Evolutionary conservation across 2,888 invertebrate genomes (phyloP), one percentile per base, ranked within the genome.

Genomic region (Dolichomitus sp.): DNA sequence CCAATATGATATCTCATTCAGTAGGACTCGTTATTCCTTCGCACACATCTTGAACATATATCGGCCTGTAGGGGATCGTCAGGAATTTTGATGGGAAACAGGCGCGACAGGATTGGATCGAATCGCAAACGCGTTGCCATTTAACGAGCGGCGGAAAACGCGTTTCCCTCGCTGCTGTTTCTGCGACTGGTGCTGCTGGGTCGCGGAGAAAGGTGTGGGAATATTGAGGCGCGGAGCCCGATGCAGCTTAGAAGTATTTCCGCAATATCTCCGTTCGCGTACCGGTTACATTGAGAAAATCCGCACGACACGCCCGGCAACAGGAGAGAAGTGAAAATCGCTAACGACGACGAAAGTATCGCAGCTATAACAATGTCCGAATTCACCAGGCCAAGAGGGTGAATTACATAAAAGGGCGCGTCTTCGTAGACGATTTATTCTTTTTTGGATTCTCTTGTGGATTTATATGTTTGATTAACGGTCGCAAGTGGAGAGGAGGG

Each of bases 121-220:
- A 30, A 45, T 17, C 70, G 70, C 19, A 30, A 59, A 42, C 70
- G 48, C 54, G 68, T 78, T 59, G 77, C 52, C 80, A 57, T 70
- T 77, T 78, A 66, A 81, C 57, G 61, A 63, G 65, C 59, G 61
- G 65, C 73, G 40, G 33, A 74, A 83, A 73, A 61, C 48, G 76
- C 57, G 80, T 68, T 79, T 72, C 65, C 33, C 57, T 40, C 30
- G 27, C 70, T 37, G 23, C 72, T 19, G 37, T 19, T 48, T 27
- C 27, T 50, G 37, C 33, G 54, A 52, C 54, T 50, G 37, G n/a
- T 68, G 19, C 30, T 63, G 27, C 27, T 42, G 14, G 14, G 59
- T 61, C 73, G 66, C 48, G 74, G 81, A 81, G 81, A 81, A 81
- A 81, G 81, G 81, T 81, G 81, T 72, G 74, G 73, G 69, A 77